Conservation (phyloP, 1,140 invertebrate species). For the Dendrolimus punctatus region DNA sequence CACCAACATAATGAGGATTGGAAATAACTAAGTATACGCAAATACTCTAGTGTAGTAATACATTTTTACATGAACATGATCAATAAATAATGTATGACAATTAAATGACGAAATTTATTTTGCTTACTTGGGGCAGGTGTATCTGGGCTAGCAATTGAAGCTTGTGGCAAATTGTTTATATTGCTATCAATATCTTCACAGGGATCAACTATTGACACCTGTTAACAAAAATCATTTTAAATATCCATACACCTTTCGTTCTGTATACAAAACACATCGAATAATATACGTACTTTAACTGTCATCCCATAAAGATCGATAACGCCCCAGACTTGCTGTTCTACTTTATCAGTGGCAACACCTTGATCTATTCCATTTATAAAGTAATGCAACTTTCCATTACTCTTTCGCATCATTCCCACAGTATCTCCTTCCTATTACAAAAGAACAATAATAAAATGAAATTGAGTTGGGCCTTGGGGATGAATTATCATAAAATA, state of each 20-base stretch:
- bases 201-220: conserved; percentile 52
- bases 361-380: conserved; percentile 96
- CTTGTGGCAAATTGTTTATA: conserved; percentile 20
- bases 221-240: not conserved
- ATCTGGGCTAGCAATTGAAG: conserved; percentile 17
- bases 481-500: too few species aligned
- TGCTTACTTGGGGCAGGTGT: conserved; percentile 31
- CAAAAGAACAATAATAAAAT: conserved; percentile 7
- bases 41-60: too few species aligned
- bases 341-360: conserved; percentile 85
- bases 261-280: not conserved
- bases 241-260: not conserved
- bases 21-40: too few species aligned
- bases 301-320: conserved; percentile 98
- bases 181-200: conserved; percentile 42
- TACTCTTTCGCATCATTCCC: conserved; percentile 86
- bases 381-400: conserved; percentile 92
- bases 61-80: too few species aligned
- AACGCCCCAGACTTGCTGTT: conserved; percentile 89
- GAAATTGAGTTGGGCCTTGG: not conserved
- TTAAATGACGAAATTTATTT: not conserved
- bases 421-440: conserved; percentile 88
- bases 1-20: too few species aligned
- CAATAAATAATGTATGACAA: too few species aligned
- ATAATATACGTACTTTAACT: conserved; percentile 79